Evolutionary conservation across 2,113 vertebrate species (phyloP).

Genomic region (Recurvirostra avosetta): DNA sequence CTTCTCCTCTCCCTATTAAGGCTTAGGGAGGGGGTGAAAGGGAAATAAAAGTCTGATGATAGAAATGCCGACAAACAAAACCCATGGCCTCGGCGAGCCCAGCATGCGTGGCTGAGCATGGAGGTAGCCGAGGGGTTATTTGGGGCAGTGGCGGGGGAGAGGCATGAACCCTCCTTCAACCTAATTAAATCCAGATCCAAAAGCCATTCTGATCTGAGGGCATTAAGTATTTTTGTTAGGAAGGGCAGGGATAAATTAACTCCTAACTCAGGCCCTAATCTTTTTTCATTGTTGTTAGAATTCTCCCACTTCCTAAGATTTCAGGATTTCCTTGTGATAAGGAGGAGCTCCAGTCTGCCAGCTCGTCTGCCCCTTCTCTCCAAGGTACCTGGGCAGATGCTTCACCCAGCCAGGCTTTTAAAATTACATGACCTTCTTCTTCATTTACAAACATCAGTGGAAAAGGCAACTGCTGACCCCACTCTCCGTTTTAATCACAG

Average conservation of each 20-base stretch:
- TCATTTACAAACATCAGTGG: not conserved
- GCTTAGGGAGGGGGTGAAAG: not conserved
- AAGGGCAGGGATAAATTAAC: not conserved
- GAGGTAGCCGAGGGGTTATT: not conserved
- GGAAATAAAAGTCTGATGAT: not conserved
- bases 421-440: not conserved
- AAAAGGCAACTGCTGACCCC: not conserved
- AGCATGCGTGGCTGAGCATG: fast-evolving
- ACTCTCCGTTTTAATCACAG: not conserved
- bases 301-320: not conserved
- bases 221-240: not conserved
- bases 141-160: not conserved
- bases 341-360: not conserved
- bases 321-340: not conserved
- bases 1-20: not conserved
- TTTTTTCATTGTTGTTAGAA: not conserved
- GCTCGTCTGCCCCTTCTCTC: not conserved
- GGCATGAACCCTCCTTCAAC: not conserved
- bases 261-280: not conserved
- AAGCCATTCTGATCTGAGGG: not conserved
- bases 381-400: not conserved
- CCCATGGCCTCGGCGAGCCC: fast-evolving
- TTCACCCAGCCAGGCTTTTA: not conserved
- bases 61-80: not conserved
- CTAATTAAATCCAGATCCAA: not conserved